Percentiles rank a stretch among this genome's conserved stretches.
Evolutionary conservation across 2,888 invertebrate species (phyloP).

Genomic region (Creontiades dilutus): DNA sequence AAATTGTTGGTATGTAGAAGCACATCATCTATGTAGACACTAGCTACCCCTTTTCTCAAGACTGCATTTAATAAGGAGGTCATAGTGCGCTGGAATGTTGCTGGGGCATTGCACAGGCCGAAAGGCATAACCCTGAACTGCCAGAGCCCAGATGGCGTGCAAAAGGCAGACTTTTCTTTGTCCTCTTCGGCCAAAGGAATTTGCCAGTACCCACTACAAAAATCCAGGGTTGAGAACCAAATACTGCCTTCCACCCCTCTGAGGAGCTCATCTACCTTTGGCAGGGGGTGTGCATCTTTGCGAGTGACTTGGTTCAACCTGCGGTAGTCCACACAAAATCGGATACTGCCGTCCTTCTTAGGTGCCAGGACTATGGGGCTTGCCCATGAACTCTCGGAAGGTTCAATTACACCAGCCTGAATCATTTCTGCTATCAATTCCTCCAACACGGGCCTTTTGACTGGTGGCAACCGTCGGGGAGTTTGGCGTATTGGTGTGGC

Average conservation of each 20-base stretch:
- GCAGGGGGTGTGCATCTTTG: constrained; percentile 10
- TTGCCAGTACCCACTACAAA: constrained; percentile 14
- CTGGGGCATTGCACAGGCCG: constrained; percentile 24
- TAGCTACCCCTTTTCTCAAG: not conserved
- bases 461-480: not conserved
- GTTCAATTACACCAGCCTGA: constrained; percentile 76
- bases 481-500: not conserved
- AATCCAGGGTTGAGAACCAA: constrained; percentile 26
- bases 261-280: not conserved
- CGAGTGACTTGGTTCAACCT: constrained; percentile 76
- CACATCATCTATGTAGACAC: constrained; percentile 40
- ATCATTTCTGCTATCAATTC: constrained; percentile 72
- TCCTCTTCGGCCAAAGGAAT: constrained; percentile 19
- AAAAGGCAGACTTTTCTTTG: constrained; percentile 12
- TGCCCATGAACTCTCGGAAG: constrained; percentile 77
- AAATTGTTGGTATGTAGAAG: not conserved
- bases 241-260: not conserved
- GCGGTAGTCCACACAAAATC: constrained; percentile 77
- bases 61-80: not conserved
- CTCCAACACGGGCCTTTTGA: not conserved
- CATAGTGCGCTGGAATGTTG: constrained; percentile 35
- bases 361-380: constrained; percentile 77
- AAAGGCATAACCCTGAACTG: constrained; percentile 42
- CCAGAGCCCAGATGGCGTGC: constrained; percentile 9
- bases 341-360: constrained; percentile 74